These are phyloP conservation scores for Thalassarche chlororhynchos DNA, from an alignment of 2,113 vertebrate species.

Conservation along the genomic window DNA sequence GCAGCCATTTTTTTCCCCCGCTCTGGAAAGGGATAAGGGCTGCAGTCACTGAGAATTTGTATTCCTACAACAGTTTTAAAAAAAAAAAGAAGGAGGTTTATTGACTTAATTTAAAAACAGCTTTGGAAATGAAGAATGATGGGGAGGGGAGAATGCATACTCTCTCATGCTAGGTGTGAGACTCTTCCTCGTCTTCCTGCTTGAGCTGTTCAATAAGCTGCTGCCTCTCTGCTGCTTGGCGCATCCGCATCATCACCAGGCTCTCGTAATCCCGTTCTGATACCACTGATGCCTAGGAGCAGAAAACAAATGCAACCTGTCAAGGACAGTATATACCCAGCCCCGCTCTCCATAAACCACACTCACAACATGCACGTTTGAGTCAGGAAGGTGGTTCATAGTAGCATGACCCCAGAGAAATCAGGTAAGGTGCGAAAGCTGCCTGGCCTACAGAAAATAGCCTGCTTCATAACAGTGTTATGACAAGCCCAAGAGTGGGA, in stretches of 20 bases:
- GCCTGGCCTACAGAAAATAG: neutral
- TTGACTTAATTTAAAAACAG: constrained; percentile 56
- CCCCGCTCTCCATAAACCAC: neutral
- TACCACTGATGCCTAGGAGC: constrained; percentile 76
- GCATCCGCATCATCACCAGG: constrained; percentile 96
- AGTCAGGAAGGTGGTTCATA: neutral
- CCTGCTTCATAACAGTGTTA: neutral
- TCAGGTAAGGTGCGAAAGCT: neutral
- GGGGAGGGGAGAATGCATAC: neutral
- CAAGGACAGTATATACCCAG: neutral
- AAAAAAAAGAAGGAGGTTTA: constrained; percentile 64
- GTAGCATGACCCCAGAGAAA: neutral
- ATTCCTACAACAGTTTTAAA: neutral
- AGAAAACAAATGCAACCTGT: neutral
- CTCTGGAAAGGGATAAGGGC: neutral
- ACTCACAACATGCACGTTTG: fast-evolving
- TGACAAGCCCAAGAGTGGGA: fast-evolving
- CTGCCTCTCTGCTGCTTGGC: constrained; percentile 93
- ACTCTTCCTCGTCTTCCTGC: constrained; percentile 83
- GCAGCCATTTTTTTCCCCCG: neutral
- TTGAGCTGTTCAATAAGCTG: constrained; percentile 89
- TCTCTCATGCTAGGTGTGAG: constrained; percentile 57
- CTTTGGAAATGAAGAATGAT: neutral
- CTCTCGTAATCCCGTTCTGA: constrained; percentile 93
- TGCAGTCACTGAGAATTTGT: fast-evolving